Base-by-base conservation (phyloP, 1,140 invertebrate genomes). In the Heliconius nattereri region DNA sequence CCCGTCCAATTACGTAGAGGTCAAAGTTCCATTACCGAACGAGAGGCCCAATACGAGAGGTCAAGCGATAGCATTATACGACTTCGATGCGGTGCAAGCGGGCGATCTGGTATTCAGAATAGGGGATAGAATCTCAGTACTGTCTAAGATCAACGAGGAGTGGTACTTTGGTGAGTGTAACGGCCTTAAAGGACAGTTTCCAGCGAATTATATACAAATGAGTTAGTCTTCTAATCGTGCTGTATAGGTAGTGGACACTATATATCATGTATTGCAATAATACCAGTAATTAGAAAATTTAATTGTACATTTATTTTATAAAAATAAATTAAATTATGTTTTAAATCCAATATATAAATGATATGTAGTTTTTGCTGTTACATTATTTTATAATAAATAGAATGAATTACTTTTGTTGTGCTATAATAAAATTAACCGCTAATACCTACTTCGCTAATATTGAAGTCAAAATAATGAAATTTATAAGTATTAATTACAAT, bases 151-250 rank as follows among this genome's bases (percentile, higher is more conserved):
- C 81, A 97, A 97, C 83, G 95, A 96, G 23, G 97, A 98, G 83
- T 98, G 98, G 98, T 95, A 98, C 20, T 97, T 96, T 85, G 98
- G 98, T 45, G 96, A 97, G 87, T 96, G 95, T 73, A 94, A 95
- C 72, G 96, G 96, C 32, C 93, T 94, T 76, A 95, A 93, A 87
- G 98, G 98, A 66, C 97, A 98, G 87, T 98, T 98, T 93, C 98
- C 98, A 78, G 94, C 96, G 7, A 97, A 97, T 94, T 98, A 98
- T 94, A 96, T 98, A 29, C 96, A 97, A 85, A 91, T 93, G 86
- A 88, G 90, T 84, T 93, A 87, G 80, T 78, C n/a, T 35, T 66
- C 23, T 75, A 76, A 60, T 60, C 23, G 3, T 66, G 2, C 7
- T 52, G 19, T 52, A 13, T 23, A 57, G 8, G 2, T 23, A 23